Evolutionary conservation across 2,888 invertebrate genomes (phyloP).

Genomic region (Agrilus cyanescens): DNA sequence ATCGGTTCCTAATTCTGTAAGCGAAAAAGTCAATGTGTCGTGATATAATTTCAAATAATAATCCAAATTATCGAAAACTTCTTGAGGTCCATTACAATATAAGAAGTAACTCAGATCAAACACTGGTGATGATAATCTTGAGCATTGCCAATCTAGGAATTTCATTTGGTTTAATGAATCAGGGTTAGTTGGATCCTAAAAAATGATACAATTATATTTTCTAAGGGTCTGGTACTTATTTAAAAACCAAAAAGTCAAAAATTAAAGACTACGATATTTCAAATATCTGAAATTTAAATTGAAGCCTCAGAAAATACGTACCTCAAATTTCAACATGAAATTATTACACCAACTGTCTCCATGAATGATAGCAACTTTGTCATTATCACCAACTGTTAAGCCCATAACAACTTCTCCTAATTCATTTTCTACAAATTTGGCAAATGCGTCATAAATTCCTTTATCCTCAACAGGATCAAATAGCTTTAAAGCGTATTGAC

Average conservation of each 20-base stretch:
- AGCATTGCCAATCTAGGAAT: constrained; percentile 22
- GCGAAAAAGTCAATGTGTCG: constrained; percentile 18
- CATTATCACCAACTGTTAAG: background rate
- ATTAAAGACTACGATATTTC: no score
- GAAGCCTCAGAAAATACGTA: no score
- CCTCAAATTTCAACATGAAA: no score
- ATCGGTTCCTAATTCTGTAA: constrained; percentile 20
- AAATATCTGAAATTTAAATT: no score
- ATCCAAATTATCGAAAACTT: constrained; percentile 23
- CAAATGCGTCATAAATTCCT: constrained; percentile 2
- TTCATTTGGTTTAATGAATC: constrained; percentile 14
- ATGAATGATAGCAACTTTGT: constrained; percentile 2
- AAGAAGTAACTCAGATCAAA: constrained; percentile 28
- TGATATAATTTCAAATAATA: constrained; percentile 25
- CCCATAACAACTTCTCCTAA: background rate
- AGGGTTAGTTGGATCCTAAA: constrained; percentile 10
- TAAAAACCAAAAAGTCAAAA: no score
- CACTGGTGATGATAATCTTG: constrained; percentile 19
- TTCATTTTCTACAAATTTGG: constrained; percentile 1
- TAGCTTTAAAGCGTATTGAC: background rate
- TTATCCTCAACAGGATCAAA: constrained; percentile 7
- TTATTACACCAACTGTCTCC: constrained; percentile 6
- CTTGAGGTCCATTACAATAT: constrained; percentile 23
- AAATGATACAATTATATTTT: no score
- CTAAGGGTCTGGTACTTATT: no score